Evolutionary conservation across 2,113 vertebrate species (phyloP).

Genomic region (Coptodon rendalli): DNA sequence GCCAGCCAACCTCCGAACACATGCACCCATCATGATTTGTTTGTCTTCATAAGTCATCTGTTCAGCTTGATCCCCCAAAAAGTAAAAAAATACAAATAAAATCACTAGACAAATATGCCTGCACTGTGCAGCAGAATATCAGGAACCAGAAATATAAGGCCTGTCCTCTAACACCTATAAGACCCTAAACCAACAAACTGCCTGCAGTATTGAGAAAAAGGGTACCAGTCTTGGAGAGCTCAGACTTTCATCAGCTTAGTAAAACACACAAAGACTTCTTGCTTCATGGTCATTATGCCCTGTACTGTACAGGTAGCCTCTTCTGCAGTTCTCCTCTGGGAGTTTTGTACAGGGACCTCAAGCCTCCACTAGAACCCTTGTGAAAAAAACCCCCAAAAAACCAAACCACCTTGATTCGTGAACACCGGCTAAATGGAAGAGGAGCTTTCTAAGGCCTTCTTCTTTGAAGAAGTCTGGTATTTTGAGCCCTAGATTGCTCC

Average conservation of each 20-base stretch:
- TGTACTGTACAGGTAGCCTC: neutral
- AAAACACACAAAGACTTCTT: neutral
- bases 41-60: neutral
- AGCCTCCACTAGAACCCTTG: neutral
- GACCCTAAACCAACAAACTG: neutral
- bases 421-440: neutral
- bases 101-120: neutral
- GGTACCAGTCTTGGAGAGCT: neutral
- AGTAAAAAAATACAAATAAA: neutral
- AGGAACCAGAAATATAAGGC: neutral
- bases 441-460: neutral
- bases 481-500: neutral
- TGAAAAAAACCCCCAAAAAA: neutral
- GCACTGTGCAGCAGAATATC: neutral
- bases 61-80: neutral
- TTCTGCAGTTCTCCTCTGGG: neutral
- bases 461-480: neutral
- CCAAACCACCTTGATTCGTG: neutral
- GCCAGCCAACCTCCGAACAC: neutral
- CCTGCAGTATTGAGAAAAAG: neutral
- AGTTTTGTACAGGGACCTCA: neutral
- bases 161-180: neutral
- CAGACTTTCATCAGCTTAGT: neutral
- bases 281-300: neutral
- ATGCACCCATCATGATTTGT: neutral